Conservation (phyloP, 2,888 invertebrate species). For the Troides oblongomaculatus region DNA sequence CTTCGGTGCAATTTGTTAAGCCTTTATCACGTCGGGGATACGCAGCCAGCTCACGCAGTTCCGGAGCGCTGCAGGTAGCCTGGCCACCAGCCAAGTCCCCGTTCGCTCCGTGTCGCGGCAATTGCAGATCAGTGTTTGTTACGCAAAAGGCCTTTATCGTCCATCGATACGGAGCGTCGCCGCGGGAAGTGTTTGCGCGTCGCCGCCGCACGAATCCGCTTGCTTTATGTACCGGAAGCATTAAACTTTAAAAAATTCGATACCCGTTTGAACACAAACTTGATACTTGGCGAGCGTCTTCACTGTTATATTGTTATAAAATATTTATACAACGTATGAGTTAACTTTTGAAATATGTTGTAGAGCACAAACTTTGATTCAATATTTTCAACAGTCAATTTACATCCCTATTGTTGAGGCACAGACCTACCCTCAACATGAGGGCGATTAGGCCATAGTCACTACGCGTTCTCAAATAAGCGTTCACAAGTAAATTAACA, state of each 20-base stretch:
- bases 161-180: slow-evolving; percentile 67
- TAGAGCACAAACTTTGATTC: too few relatives aligned
- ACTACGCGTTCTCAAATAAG: too few relatives aligned
- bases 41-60: slow-evolving; percentile 4
- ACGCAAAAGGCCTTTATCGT: slow-evolving; percentile 79
- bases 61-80: slow-evolving; percentile 56
- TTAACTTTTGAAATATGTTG: background rate
- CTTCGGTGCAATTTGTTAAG: slow-evolving; percentile 75
- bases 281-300: slow-evolving; percentile 11
- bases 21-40: slow-evolving; percentile 58
- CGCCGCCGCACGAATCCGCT: slow-evolving; percentile 73
- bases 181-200: slow-evolving; percentile 65
- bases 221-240: slow-evolving; percentile 78
- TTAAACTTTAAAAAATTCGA: slow-evolving; percentile 75
- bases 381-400: too few relatives aligned
- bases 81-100: slow-evolving; percentile 74
- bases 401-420: too few relatives aligned
- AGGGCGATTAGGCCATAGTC: too few relatives aligned
- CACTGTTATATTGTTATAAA: slow-evolving; percentile 16
- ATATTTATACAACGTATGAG: slow-evolving; percentile 6
- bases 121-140: slow-evolving; percentile 81
- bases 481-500: too few relatives aligned
- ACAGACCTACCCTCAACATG: too few relatives aligned
- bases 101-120: slow-evolving; percentile 76
- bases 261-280: slow-evolving; percentile 39